Base-by-base conservation (phyloP, 1,140 invertebrate species). In the Drosophila ficusphila region DNA sequence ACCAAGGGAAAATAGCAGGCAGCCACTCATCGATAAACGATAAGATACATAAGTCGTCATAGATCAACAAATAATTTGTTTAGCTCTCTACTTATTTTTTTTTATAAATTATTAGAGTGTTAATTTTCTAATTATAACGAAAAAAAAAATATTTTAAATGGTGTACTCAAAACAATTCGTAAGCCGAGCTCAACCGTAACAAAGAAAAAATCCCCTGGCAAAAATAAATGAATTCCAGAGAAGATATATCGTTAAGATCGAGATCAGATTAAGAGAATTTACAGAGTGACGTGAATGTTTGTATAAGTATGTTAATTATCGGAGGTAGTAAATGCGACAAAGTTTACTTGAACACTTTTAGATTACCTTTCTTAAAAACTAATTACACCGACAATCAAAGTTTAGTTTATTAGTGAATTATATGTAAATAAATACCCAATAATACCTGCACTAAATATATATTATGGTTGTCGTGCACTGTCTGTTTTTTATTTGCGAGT, bases 11-110 rank as follows among this genome's bases (percentile, higher is more conserved):
- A 23, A 34, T 53, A 34, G 19, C 19, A 18, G 14, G 19, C 14
- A 53, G 18, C 4, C 47, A 53, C 18, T 51, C 44, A 49, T 23
- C 12, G 42, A 31, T 57, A 33, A 44, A 44, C 3, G 42, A 46
- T 27, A 44, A 14, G 41, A 14, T 3, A n/a, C n/a, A n/a, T 21
- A 9, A 12, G 11, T 21, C 39, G n/a, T 42, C 41, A 25, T 12
- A 19, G 41, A 25, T 42, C 21, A 42, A 4, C 12, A 6, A 23
- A 1, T 23, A 8, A 42, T 8, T 1, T 7, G 23, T 8, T 1
- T 7, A 23, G 6, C 7, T 23, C 4, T 12, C 1, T 12, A 8
- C 6, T 7, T 6, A 42, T 12, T 5, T 16, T 6, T 4, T 9
- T 36, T 8, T 9, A 18, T 4, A 39, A 39, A n/a, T n/a, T n/a